phyloP scores from a whole-genome alignment of 2,888 invertebrate species.

The Anthrax anthrax region DNA sequence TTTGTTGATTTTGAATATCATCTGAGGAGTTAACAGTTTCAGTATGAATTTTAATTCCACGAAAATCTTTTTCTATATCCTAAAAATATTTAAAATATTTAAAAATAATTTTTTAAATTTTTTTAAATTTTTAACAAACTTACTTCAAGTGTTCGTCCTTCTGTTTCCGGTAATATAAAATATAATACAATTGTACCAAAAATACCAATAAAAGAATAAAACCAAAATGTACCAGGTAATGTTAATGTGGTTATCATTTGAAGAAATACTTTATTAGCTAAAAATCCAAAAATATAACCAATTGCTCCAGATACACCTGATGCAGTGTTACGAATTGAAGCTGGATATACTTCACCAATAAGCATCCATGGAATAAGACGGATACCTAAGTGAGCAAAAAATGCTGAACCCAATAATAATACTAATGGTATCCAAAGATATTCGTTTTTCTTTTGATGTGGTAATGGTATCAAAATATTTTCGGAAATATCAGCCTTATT shows the following conservation, averaged over 20 bases:
- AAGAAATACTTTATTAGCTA: slow-evolving; percentile 59
- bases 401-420: slow-evolving; percentile 49
- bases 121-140: too few relatives aligned
- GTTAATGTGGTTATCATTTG: slow-evolving; percentile 47
- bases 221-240: slow-evolving; percentile 56
- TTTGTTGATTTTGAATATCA: too few relatives aligned
- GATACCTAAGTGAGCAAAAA: slow-evolving; percentile 54
- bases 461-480: slow-evolving; percentile 23
- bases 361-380: slow-evolving; percentile 65
- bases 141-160: slow-evolving; percentile 50
- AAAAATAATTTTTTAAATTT: too few relatives aligned
- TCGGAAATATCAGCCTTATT: slow-evolving; percentile 9
- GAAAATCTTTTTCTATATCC: too few relatives aligned
- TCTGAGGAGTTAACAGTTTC: too few relatives aligned
- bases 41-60: too few relatives aligned
- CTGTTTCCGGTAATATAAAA: slow-evolving; percentile 65
- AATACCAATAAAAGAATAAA: slow-evolving; percentile 49
- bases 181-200: slow-evolving; percentile 50
- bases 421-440: slow-evolving; percentile 54
- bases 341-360: slow-evolving; percentile 61
- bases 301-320: slow-evolving; percentile 58
- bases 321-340: slow-evolving; percentile 52
- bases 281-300: slow-evolving; percentile 61
- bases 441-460: slow-evolving; percentile 35
- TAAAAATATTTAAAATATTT: too few relatives aligned